Conservation (phyloP, 2,113 vertebrate genomes). For the Hassar affinis region DNA sequence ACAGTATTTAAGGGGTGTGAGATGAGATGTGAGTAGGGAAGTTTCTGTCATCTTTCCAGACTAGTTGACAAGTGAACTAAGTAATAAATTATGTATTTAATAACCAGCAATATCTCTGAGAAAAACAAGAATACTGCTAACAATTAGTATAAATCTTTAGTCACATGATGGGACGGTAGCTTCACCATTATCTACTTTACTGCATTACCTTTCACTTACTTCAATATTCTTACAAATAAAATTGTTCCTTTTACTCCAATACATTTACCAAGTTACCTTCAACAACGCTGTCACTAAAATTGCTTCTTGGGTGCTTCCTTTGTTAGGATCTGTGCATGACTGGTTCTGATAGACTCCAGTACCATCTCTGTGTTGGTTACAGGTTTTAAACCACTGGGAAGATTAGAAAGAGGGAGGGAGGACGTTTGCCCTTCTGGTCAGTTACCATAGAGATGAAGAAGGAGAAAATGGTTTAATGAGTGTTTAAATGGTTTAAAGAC, state of each 20-base stretch:
- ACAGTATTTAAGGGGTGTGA: not conserved
- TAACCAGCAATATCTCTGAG: not conserved
- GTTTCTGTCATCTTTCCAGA: not conserved
- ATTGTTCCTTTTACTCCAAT: not conserved
- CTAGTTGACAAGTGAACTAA: not conserved
- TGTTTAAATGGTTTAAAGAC: not conserved
- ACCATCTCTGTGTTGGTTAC: not conserved
- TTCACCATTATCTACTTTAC: not conserved
- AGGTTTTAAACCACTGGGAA: not conserved
- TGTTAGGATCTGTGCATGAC: not conserved
- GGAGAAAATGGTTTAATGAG: conserved; percentile 21
- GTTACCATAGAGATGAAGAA: conserved; percentile 22
- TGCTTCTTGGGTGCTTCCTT: not conserved
- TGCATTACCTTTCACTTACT: not conserved
- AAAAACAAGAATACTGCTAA: not conserved
- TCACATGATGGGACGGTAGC: not conserved
- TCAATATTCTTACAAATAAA: not conserved
- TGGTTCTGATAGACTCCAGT: too few relatives aligned
- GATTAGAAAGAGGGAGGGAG: not conserved
- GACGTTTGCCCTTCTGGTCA: not conserved
- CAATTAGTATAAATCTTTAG: not conserved
- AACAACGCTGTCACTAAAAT: not conserved
- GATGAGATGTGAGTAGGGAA: not conserved
- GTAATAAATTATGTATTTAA: not conserved
- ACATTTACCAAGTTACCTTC: not conserved